Conservation (phyloP, 2,888 invertebrate species). For the Ferdinandea cuprea region DNA sequence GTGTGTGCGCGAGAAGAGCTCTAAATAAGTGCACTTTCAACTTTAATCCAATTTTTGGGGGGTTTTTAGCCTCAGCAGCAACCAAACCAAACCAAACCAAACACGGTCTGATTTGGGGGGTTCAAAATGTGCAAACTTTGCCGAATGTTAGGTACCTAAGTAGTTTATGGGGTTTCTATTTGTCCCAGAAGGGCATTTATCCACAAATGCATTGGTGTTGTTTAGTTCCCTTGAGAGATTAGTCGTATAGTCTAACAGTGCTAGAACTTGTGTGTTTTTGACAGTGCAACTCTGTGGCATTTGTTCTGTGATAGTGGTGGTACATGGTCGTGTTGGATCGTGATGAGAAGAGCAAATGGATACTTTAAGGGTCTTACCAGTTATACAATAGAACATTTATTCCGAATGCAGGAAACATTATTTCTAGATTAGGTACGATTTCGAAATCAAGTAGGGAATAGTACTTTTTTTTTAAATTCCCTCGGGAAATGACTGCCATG, state of each 20-base stretch:
- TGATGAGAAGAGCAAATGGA: too few relatives aligned
- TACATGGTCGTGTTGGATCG: neutral
- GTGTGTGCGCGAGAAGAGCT: neutral
- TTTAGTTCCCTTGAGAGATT: conserved; percentile 1
- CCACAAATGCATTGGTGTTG: conserved; percentile 11
- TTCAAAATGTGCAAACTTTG: conserved; percentile 49
- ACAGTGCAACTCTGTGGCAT: neutral
- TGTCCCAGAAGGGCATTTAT: conserved; percentile 40
- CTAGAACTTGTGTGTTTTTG: neutral
- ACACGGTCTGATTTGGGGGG: conserved; percentile 49
- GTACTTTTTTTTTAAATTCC: too few relatives aligned
- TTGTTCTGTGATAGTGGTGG: neutral
- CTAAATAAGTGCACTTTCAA: conserved; percentile 43
- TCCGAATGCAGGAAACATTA: too few relatives aligned
- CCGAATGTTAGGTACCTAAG: conserved; percentile 44
- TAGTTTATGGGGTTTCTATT: conserved; percentile 34
- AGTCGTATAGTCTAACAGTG: neutral
- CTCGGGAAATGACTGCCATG: too few relatives aligned
- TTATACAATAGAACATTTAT: too few relatives aligned
- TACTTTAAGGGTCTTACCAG: too few relatives aligned
- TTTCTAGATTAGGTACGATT: too few relatives aligned
- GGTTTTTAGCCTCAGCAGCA: conserved; percentile 16
- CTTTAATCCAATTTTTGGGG: conserved; percentile 55
- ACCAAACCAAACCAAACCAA: too few relatives aligned
- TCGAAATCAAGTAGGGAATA: too few relatives aligned